Percentiles rank a stretch among this genome's conserved stretches.
phyloP scores from a whole-genome alignment of 2,888 invertebrate species.

The Tridacna crocea region DNA sequence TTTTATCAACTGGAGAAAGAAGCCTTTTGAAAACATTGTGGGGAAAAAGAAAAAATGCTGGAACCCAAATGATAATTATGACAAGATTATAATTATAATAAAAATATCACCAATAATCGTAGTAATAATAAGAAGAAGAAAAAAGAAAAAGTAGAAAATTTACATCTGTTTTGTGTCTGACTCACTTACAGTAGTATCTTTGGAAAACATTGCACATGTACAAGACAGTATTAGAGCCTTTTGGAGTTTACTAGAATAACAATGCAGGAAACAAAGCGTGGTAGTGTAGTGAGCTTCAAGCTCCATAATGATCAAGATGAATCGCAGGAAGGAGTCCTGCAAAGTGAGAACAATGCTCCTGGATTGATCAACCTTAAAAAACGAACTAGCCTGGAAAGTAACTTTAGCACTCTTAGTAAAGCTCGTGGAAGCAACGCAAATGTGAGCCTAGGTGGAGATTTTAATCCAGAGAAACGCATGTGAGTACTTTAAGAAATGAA shows the following conservation, averaged over 20 bases:
- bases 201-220: no score
- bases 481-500: neutral
- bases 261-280: conserved; percentile 12
- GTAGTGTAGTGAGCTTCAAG: conserved; percentile 18
- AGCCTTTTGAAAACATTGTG: no score
- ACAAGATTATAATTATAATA: no score
- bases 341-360: neutral
- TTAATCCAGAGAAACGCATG: neutral
- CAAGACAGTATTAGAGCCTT: no score
- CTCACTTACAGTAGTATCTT: no score
- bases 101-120: no score
- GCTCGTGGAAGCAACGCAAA: neutral
- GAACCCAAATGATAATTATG: no score
- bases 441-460: conserved; percentile 15
- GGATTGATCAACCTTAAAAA: neutral
- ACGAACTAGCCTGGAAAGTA: conserved; percentile 8
- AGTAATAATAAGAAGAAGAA: no score
- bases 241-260: neutral
- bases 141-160: no score
- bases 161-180: no score
- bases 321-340: neutral
- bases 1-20: no score
- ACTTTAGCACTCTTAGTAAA: conserved; percentile 16
- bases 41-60: no score
- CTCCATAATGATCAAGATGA: neutral